A percentile compares a stretch with the other conserved stretches of the same genome.
Evolutionary conservation across 2,797 vertebrate genomes (phyloP).

Genomic region (Sebastes reedi): DNA sequence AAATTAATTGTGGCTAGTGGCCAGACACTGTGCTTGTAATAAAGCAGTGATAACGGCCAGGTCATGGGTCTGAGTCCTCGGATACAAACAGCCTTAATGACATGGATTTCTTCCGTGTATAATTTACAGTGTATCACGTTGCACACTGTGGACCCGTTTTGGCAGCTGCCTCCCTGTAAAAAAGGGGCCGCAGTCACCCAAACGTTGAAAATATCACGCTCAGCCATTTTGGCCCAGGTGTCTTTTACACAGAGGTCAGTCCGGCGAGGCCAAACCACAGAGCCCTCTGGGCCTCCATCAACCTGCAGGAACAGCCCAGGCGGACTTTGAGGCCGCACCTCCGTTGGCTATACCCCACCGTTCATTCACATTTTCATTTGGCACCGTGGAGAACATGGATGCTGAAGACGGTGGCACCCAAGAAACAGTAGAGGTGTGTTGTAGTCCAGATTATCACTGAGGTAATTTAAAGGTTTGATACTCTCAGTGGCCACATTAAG

Average conservation of each 20-base stretch:
- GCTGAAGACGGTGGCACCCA: background rate
- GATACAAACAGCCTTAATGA: constrained; percentile 61
- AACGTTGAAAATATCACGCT: constrained; percentile 65
- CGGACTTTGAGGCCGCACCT: constrained; percentile 34
- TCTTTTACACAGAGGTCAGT: constrained; percentile 52
- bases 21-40: constrained; percentile 10
- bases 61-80: constrained; percentile 42
- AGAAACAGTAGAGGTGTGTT: background rate
- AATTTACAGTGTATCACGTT: constrained; percentile 74
- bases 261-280: constrained; percentile 53
- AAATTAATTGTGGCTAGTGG: constrained; percentile 22
- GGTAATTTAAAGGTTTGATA: constrained; percentile 22
- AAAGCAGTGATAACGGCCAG: constrained; percentile 43
- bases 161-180: constrained; percentile 57
- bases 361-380: constrained; percentile 73
- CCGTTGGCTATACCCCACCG: constrained; percentile 34
- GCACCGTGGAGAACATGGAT: constrained; percentile 19
- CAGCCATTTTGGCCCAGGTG: constrained; percentile 62
- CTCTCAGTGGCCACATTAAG: constrained; percentile 25
- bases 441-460: background rate
- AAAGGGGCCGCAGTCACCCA: constrained; percentile 52
- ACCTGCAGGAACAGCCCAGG: constrained; percentile 58
- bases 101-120: constrained; percentile 62
- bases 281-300: constrained; percentile 53
- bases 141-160: constrained; percentile 58